Percentiles rank a stretch among this genome's conserved stretches.
Conservation (phyloP, 2,113 vertebrate species). For the Platysteira castanea region DNA sequence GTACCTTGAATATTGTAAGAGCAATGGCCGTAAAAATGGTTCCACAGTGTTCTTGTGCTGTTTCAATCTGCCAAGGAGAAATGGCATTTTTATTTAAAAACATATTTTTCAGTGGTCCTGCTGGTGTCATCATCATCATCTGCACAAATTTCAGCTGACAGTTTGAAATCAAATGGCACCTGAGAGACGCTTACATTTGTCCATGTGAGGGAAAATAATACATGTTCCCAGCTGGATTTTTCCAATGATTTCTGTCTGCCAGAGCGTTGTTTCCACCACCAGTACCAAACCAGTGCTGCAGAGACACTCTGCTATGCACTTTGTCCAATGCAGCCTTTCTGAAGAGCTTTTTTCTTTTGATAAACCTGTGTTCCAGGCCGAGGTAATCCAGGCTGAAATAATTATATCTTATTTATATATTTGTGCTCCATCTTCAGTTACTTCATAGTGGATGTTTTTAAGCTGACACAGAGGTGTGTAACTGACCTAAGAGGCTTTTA, state of each 20-base stretch:
- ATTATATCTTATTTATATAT: background rate
- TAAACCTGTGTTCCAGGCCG: background rate
- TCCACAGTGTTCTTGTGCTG: background rate
- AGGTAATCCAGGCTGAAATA: background rate
- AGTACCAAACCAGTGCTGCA: background rate
- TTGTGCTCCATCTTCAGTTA: background rate
- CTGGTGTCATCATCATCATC: conserved; percentile 42
- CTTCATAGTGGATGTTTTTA: background rate
- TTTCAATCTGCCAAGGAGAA: conserved; percentile 19
- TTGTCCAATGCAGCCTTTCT: background rate
- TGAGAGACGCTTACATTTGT: background rate
- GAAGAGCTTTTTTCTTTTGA: background rate
- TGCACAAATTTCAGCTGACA: conserved; percentile 45
- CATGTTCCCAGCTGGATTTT: conserved; percentile 21
- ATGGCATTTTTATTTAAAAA: conserved; percentile 48
- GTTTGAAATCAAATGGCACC: conserved; percentile 30
- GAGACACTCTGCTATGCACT: background rate
- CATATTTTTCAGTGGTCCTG: conserved; percentile 14
- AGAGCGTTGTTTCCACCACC: background rate
- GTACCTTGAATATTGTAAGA: background rate
- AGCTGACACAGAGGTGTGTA: fast-evolving
- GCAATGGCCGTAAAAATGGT: background rate
- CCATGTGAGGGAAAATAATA: background rate
- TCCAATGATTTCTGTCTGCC: background rate
- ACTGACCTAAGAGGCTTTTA: background rate